Evolutionary conservation across 2,797 vertebrate genomes (phyloP).

Genomic region (Xyrichtys novacula): DNA sequence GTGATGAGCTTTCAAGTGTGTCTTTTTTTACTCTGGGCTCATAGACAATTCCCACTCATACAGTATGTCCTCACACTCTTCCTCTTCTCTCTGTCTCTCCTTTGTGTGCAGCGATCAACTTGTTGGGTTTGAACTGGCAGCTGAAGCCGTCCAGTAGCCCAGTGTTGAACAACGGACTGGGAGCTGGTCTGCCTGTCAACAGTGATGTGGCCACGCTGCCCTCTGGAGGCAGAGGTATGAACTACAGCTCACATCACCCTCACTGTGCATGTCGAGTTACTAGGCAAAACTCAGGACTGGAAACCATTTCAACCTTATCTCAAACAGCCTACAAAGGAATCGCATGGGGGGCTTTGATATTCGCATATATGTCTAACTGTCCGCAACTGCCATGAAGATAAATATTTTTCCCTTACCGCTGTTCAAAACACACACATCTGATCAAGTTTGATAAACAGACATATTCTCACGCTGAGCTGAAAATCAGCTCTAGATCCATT

Average conservation of each 20-base stretch:
- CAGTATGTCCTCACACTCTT: constrained; percentile 33
- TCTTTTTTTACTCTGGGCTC: constrained; percentile 21
- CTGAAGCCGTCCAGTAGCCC: constrained; percentile 94
- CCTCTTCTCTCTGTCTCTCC: constrained; percentile 50
- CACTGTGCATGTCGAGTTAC: neutral
- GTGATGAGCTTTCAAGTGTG: constrained; percentile 56
- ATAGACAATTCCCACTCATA: constrained; percentile 24
- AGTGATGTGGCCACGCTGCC: constrained; percentile 93
- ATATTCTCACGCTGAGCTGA: neutral
- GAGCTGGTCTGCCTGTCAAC: constrained; percentile 88
- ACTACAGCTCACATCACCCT: constrained; percentile 39
- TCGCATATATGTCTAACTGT: too few species aligned
- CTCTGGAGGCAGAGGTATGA: constrained; percentile 97
- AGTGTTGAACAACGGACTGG: constrained; percentile 93
- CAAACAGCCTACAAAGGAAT: too few species aligned
- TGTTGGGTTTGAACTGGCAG: constrained; percentile 97
- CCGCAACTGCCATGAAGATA: too few species aligned
- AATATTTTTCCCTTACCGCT: neutral
- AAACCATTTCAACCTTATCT: neutral
- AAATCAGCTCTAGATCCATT: constrained; percentile 6
- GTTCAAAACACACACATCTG: neutral
- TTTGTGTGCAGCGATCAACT: constrained; percentile 92
- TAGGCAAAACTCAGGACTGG: neutral
- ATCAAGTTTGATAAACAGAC: neutral
- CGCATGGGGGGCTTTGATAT: too few species aligned